phyloP scores from a whole-genome alignment of 2,113 vertebrate genomes.

The Neogale vison region DNA sequence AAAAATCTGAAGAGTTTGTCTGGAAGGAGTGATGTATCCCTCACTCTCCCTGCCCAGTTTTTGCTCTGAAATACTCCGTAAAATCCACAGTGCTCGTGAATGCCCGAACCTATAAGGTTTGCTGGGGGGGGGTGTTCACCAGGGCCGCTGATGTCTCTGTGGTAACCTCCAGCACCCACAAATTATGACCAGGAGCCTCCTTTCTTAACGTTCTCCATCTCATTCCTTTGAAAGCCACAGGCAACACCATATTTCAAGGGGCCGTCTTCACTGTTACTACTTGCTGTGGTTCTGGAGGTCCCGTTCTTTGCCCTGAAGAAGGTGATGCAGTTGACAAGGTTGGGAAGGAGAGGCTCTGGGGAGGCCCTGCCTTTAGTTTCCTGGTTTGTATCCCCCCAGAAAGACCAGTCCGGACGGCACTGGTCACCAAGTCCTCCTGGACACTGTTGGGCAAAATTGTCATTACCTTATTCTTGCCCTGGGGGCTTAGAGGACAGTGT shows the following conservation, averaged over 20 bases:
- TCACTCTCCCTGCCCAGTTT: not conserved
- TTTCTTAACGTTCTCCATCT: not conserved
- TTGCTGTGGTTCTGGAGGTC: not conserved
- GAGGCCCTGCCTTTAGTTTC: not conserved
- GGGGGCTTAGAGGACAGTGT: not conserved
- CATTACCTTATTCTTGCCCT: not conserved
- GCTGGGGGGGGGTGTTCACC: not conserved
- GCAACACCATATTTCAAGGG: not conserved
- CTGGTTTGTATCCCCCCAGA: not conserved
- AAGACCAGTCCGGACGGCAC: not conserved
- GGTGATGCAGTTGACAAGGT: not conserved
- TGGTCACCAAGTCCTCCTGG: not conserved
- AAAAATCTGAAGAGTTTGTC: not conserved
- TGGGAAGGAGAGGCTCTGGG: not conserved
- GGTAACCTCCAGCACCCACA: not conserved
- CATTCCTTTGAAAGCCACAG: not conserved
- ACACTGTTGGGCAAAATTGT: not conserved
- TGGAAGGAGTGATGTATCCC: not conserved
- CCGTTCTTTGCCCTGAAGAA: not conserved
- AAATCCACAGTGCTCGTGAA: not conserved
- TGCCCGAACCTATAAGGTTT: not conserved
- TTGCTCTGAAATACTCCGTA: not conserved
- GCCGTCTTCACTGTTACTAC: not conserved
- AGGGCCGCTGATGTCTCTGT: not conserved
- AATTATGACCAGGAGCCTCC: not conserved